A percentile compares a stretch with the other conserved stretches of the same genome.
phyloP scores from a whole-genome alignment of 2,888 invertebrate species.

The Hypolimnas misippus region DNA sequence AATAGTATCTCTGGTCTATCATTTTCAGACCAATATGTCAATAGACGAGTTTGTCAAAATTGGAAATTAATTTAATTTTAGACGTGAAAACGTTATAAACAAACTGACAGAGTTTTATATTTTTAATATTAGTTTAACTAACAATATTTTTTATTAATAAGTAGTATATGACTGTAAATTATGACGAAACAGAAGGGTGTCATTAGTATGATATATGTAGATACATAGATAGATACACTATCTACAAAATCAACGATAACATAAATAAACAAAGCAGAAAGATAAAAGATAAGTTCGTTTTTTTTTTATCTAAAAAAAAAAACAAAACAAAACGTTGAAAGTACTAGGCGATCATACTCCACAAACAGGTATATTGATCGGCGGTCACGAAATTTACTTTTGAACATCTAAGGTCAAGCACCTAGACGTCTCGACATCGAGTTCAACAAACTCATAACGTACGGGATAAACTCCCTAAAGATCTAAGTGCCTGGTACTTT shows the following conservation, averaged over 20 bases:
- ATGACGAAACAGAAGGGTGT: too few relatives aligned
- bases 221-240: not conserved
- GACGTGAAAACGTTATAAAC: too few relatives aligned
- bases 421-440: slow-evolving; percentile 45
- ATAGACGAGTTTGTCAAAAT: too few relatives aligned
- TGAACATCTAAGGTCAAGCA: slow-evolving; percentile 40
- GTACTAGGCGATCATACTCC: slow-evolving; percentile 58
- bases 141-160: too few relatives aligned
- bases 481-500: slow-evolving; percentile 40
- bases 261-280: not conserved
- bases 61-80: too few relatives aligned
- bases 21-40: too few relatives aligned
- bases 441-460: slow-evolving; percentile 36
- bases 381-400: slow-evolving; percentile 42
- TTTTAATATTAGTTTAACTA: too few relatives aligned
- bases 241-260: not conserved
- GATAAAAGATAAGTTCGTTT: not conserved
- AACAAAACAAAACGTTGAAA: slow-evolving; percentile 23
- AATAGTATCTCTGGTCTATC: too few relatives aligned
- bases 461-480: slow-evolving; percentile 32
- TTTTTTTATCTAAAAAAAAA: not conserved
- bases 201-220: too few relatives aligned
- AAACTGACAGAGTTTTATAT: too few relatives aligned
- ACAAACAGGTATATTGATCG: slow-evolving; percentile 49
- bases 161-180: too few relatives aligned